Base-by-base conservation (phyloP, 2,888 invertebrate genomes). In the Heteromyza rotundicornis region DNA sequence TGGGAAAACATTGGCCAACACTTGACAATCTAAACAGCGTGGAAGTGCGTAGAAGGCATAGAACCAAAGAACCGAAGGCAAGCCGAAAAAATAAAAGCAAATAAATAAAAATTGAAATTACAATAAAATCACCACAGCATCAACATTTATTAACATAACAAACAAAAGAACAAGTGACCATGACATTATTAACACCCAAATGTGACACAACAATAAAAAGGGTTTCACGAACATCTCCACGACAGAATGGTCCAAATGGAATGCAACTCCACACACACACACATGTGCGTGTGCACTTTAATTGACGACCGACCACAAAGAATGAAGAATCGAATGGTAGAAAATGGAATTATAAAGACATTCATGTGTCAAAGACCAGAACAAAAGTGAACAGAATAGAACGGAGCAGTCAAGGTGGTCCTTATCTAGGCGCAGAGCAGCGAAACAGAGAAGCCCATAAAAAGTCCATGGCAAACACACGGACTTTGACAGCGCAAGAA, bases 171-270 rank as follows among this genome's bases (percentile, higher is more conserved):
- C 53, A 53, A 35, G 53, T 53, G 53, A 53, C 53, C 53, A 23
- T 57, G 57, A 57, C 57, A 57, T 49, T 57, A 57, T 57, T 57
- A 57, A 57, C 57, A 49, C 57, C 49, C 14, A 22, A 57, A 57
- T 47, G 49, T 49, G 57, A 57, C 57, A 57, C 49, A 57, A 57
- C 57, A 57, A 57, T 57, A 49, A 57, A 40, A 27, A 56, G 27
- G 16, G 40, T 10, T 40, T 40, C 14, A 40, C 14, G 40, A n/a
- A n/a, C n/a, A n/a, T 3, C 40, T 3, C 14, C n/a, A n/a, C n/a
- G n/a, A n/a, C n/a, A n/a, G 40, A 7, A 44, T 56, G 44, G 20
- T 22, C 32, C 52, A 50, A 52, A 8, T n/a, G n/a, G n/a, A n/a
- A n/a, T 24, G 52, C 14, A 52, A 14, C 52, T 14, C n/a, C 35